Percentiles rank a stretch among this genome's conserved stretches.
These are phyloP conservation scores for Drosophila varians DNA, from an alignment of 1,140 invertebrate species.

Conservation along the genomic window DNA sequence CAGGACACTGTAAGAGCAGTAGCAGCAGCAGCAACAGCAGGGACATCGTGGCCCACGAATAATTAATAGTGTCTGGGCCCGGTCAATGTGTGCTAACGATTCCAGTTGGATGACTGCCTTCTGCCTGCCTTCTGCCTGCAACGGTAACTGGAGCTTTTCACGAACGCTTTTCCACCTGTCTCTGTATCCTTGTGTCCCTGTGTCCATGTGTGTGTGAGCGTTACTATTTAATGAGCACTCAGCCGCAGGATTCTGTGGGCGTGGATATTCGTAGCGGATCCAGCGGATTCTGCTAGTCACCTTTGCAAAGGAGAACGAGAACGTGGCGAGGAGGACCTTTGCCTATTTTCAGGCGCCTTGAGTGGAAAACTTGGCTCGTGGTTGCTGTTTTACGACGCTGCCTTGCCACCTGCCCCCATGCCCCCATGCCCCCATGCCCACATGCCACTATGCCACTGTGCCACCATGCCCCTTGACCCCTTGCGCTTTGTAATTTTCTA, in stretches of 20 bases:
- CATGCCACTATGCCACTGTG: not conserved
- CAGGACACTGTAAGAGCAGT: not conserved
- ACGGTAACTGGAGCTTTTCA: slow-evolving; percentile 34
- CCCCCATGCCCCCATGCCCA: not conserved
- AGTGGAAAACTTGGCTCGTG: slow-evolving; percentile 38
- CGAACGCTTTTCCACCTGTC: slow-evolving; percentile 17
- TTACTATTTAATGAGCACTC: slow-evolving; percentile 75
- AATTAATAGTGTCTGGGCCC: slow-evolving; percentile 63
- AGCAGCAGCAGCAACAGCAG: not conserved
- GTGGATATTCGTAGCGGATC: slow-evolving; percentile 17
- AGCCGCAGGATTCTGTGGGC: slow-evolving; percentile 42
- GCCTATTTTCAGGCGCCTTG: slow-evolving; percentile 39
- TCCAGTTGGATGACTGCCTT: slow-evolving; percentile 24
- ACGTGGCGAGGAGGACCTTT: slow-evolving; percentile 16
- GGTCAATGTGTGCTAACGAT: slow-evolving; percentile 59
- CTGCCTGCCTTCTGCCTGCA: slow-evolving; percentile 7
- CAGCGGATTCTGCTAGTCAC: slow-evolving; percentile 40
- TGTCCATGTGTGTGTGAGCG: not conserved
- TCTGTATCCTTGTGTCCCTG: not conserved
- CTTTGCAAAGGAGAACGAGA: not conserved
- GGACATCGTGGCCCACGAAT: slow-evolving; percentile 39
- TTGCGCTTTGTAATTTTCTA: slow-evolving; percentile 31
- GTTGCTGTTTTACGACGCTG: slow-evolving; percentile 17
- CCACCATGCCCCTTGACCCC: slow-evolving; percentile 1
- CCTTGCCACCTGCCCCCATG: not conserved